phyloP scores from a whole-genome alignment of 2,888 invertebrate genomes.

The Argynnis bischoffii region DNA sequence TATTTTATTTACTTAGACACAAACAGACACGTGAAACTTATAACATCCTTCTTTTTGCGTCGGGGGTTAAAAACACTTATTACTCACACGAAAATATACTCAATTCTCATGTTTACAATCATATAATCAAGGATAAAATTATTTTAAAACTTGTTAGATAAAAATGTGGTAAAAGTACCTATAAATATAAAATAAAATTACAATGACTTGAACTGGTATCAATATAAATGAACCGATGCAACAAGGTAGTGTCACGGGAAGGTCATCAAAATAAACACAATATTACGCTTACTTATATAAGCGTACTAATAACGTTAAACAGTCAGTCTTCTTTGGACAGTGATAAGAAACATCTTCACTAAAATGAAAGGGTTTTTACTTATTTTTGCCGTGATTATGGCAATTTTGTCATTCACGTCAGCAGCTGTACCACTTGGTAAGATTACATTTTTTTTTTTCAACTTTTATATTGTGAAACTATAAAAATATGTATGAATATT shows the following conservation, averaged over 20 bases:
- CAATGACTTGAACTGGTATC: neutral
- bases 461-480: neutral
- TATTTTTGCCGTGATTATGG: neutral
- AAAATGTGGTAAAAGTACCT: neutral
- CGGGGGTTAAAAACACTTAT: no score
- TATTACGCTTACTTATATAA: neutral
- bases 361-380: constrained; percentile 1
- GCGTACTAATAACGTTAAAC: neutral
- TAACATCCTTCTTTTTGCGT: no score
- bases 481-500: no score
- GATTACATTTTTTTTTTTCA: neutral
- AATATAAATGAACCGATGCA: neutral
- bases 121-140: no score
- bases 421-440: constrained; percentile 4
- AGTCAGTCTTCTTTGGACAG: neutral
- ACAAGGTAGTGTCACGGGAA: neutral
- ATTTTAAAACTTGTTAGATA: neutral
- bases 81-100: no score
- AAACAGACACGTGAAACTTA: no score
- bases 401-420: neutral
- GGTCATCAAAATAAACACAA: neutral
- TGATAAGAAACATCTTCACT: neutral
- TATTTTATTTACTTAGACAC: no score
- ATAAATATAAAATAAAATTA: neutral
- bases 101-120: no score